These are phyloP conservation scores for Rana temporaria DNA, from an alignment of 2,113 vertebrate genomes.

Conservation along the genomic window DNA sequence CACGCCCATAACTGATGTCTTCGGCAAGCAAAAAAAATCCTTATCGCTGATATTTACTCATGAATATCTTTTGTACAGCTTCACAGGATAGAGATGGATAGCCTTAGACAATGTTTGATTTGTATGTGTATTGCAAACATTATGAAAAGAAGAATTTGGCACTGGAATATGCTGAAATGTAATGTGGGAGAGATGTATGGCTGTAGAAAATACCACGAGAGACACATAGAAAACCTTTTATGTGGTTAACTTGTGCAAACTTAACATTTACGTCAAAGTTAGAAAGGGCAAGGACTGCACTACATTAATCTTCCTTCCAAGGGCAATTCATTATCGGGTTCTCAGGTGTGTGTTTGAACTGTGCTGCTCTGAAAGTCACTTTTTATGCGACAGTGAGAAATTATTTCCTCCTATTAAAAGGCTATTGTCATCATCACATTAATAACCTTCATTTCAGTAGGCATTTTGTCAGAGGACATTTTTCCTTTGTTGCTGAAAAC, in stretches of 20 bases:
- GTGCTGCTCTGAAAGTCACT: conserved; percentile 52
- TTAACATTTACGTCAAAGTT: conserved; percentile 55
- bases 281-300: conserved; percentile 50
- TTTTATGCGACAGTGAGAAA: conserved; percentile 45
- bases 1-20: too few species aligned
- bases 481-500: neutral
- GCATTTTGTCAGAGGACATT: conserved; percentile 15
- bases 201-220: conserved; percentile 13
- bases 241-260: conserved; percentile 51
- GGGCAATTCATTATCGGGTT: conserved; percentile 50
- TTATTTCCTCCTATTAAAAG: conserved; percentile 42
- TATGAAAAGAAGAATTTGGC: neutral
- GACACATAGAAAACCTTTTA: conserved; percentile 52
- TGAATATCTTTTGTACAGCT: neutral
- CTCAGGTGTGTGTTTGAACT: conserved; percentile 55
- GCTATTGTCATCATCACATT: conserved; percentile 37
- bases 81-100: neutral
- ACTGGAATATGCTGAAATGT: conserved; percentile 6
- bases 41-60: neutral
- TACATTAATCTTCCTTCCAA: conserved; percentile 52
- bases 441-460: conserved; percentile 34
- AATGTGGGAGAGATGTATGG: conserved; percentile 24
- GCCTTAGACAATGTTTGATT: neutral
- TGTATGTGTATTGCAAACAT: neutral
- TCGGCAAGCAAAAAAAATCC: too few species aligned